A percentile compares a stretch with the other conserved stretches of the same genome.
Conservation (phyloP, 2,113 vertebrate species). For the Suricata suricatta region DNA sequence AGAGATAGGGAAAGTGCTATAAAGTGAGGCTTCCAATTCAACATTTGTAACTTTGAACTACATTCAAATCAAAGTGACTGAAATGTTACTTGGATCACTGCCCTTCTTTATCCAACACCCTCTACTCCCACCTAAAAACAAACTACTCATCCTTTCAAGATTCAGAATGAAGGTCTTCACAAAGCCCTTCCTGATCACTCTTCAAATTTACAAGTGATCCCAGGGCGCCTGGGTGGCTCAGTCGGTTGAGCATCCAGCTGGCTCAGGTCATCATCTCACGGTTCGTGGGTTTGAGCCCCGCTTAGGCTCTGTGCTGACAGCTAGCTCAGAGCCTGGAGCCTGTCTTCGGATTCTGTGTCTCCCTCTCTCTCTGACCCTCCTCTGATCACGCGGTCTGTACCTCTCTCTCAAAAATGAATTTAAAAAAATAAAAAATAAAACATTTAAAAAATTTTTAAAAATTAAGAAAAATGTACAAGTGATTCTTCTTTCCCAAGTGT, state of each 20-base stretch:
- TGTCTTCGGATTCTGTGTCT: no score
- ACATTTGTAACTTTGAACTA: background rate
- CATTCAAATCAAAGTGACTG: background rate
- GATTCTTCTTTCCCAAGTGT: background rate
- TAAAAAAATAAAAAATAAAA: no score
- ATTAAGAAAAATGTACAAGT: background rate
- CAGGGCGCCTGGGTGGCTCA: no score
- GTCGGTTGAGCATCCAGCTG: no score
- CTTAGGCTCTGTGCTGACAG: no score
- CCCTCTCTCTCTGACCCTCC: no score
- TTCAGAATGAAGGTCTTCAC: background rate
- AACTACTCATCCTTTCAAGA: background rate
- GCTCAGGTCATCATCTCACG: no score
- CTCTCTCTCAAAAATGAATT: no score
- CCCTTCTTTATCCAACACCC: background rate
- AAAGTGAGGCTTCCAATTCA: background rate
- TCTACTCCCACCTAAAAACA: background rate
- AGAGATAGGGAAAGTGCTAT: background rate
- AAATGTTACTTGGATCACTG: background rate
- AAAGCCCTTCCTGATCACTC: background rate
- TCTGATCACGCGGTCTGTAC: no score
- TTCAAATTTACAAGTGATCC: background rate
- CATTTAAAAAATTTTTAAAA: no score
- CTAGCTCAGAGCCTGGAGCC: no score
- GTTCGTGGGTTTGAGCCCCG: no score